These are phyloP conservation scores for Leptinotarsa peninsularis DNA, from an alignment of 2,888 invertebrate species.

Conservation along the genomic window DNA sequence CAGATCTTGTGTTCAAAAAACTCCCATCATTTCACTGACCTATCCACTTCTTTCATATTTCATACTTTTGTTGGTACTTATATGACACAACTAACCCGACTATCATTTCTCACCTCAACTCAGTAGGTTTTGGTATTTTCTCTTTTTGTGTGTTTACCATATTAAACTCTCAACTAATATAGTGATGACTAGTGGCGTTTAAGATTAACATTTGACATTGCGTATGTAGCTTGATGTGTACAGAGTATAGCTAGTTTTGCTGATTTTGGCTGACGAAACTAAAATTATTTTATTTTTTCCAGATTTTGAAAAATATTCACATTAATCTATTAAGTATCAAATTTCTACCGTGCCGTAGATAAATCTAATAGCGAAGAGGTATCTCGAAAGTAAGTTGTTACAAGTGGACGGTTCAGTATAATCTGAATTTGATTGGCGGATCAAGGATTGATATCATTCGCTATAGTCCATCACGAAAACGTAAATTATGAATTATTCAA, in stretches of 20 bases:
- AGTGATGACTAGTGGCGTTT: slow-evolving; percentile 2
- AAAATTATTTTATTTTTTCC: slow-evolving; percentile 9
- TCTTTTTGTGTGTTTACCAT: slow-evolving; percentile 38
- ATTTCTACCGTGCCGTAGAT: not conserved
- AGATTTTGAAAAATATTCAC: slow-evolving; percentile 8
- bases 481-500: too few species aligned
- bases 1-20: not conserved
- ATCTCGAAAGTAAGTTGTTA: slow-evolving; percentile 15
- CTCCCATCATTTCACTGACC: not conserved
- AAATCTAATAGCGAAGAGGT: slow-evolving; percentile 10
- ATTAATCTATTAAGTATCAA: slow-evolving; percentile 4
- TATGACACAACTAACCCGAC: slow-evolving; percentile 17
- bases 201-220: slow-evolving; percentile 1
- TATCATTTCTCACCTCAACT: slow-evolving; percentile 24
- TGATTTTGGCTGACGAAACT: too few species aligned
- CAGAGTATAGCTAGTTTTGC: slow-evolving; percentile 4
- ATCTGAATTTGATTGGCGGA: slow-evolving; percentile 12
- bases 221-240: slow-evolving; percentile 11
- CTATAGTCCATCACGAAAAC: too few species aligned
- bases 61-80: slow-evolving; percentile 7
- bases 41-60: slow-evolving; percentile 7
- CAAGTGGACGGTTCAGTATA: not conserved
- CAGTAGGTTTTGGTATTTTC: slow-evolving; percentile 30
- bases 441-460: not conserved
- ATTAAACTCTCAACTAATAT: slow-evolving; percentile 33